A percentile compares a stretch with the other conserved stretches of the same genome.
These are phyloP conservation scores for Eulithis testata DNA, from an alignment of 2,888 invertebrate genomes.

Conservation along the genomic window DNA sequence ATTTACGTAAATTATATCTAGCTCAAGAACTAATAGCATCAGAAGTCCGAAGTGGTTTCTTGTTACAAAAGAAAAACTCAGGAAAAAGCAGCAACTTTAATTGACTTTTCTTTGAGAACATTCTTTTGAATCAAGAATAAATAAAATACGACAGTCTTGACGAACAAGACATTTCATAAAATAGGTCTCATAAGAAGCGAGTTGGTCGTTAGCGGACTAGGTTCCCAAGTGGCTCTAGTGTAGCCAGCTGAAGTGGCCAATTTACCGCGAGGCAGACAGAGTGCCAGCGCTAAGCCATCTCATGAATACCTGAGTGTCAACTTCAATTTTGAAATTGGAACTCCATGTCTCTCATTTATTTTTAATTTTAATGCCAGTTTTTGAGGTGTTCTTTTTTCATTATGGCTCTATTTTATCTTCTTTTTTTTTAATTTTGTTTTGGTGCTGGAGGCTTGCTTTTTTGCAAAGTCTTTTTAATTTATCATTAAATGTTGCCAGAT, in stretches of 20 bases:
- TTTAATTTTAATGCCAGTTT: conserved; percentile 7
- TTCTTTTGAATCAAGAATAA: background rate
- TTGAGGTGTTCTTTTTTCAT: background rate
- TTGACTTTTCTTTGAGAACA: background rate
- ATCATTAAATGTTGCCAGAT: too few species aligned
- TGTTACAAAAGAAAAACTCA: background rate
- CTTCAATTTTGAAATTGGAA: conserved; percentile 32
- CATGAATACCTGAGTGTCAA: conserved; percentile 32
- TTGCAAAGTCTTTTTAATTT: too few species aligned
- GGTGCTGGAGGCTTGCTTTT: too few species aligned
- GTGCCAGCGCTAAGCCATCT: conserved; percentile 23
- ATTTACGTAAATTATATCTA: too few species aligned
- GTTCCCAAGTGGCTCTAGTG: conserved; percentile 29
- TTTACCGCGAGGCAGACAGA: conserved; percentile 26
- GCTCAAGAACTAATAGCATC: background rate
- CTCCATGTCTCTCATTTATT: conserved; percentile 1
- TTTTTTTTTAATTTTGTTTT: too few species aligned
- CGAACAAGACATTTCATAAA: conserved; percentile 22
- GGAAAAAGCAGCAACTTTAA: conserved; percentile 3
- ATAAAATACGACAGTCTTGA: conserved; percentile 3
- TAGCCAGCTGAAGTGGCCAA: conserved; percentile 32
- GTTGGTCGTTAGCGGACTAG: conserved; percentile 31
- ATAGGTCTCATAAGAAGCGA: conserved; percentile 20
- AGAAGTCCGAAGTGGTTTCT: background rate
- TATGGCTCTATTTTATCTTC: background rate